A percentile compares a stretch with the other conserved stretches of the same genome.
Evolutionary conservation across 2,888 invertebrate species (phyloP).

Genomic region (Lysandra coridon): DNA sequence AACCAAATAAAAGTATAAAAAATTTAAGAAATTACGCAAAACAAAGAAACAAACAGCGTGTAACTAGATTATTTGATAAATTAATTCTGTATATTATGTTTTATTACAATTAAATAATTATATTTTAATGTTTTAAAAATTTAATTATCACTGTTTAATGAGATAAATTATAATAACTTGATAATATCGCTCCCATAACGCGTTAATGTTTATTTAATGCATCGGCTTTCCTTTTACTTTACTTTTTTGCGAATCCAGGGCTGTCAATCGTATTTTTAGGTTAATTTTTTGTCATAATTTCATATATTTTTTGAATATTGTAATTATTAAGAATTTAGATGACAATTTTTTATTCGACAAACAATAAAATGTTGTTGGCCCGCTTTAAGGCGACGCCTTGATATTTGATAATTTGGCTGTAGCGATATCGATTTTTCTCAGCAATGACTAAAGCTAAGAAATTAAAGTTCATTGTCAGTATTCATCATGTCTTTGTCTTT

Average conservation of each 20-base stretch:
- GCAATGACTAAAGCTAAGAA: no score
- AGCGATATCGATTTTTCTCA: no score
- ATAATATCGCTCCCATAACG: not conserved
- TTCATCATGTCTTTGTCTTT: no score
- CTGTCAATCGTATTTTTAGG: not conserved
- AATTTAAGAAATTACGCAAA: not conserved
- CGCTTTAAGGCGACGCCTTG: no score
- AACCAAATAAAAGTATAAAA: not conserved
- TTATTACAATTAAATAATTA: not conserved
- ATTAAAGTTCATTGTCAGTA: no score
- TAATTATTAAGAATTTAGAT: no score
- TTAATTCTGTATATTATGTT: not conserved
- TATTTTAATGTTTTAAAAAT: not conserved
- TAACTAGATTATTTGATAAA: not conserved
- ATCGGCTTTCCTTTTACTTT: slow-evolving; percentile 11
- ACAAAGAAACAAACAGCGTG: not conserved
- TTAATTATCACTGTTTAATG: not conserved
- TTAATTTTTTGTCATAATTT: not conserved
- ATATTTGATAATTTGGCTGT: no score
- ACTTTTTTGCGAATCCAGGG: not conserved
- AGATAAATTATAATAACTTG: not conserved
- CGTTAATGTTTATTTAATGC: slow-evolving; percentile 19
- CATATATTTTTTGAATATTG: no score
- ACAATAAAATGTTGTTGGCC: no score
- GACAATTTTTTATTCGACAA: no score